phyloP scores from a whole-genome alignment of 2,888 invertebrate genomes.

The Abrostola tripartita region DNA sequence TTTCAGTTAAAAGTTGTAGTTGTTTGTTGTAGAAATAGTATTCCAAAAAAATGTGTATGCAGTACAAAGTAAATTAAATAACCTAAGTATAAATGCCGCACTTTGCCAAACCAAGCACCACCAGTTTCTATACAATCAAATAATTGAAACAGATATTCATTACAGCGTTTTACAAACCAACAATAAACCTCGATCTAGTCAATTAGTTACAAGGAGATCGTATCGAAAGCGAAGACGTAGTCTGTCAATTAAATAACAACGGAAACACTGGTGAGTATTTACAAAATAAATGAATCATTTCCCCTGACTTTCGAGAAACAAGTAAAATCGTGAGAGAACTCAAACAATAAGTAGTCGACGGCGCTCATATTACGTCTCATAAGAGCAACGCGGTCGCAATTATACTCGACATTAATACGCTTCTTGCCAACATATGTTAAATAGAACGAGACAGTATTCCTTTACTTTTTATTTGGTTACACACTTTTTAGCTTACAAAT shows the following conservation, averaged over 20 bases:
- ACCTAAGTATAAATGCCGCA: too few relatives aligned
- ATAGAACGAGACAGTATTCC: conserved; percentile 44
- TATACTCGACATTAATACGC: conserved; percentile 46
- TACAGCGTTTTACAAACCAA: conserved; percentile 19
- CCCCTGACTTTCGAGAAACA: conserved; percentile 78
- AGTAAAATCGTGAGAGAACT: conserved; percentile 83
- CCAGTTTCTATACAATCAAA: conserved; percentile 23
- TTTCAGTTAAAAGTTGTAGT: too few relatives aligned
- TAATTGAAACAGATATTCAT: conserved; percentile 18
- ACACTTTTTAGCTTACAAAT: background rate
- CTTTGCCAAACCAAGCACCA: conserved; percentile 6
- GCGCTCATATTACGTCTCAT: conserved; percentile 56
- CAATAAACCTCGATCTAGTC: conserved; percentile 34
- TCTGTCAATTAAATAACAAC: conserved; percentile 58
- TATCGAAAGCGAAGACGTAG: conserved; percentile 54
- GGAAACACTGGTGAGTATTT: conserved; percentile 59
- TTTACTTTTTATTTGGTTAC: conserved; percentile 26
- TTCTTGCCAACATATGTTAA: conserved; percentile 49
- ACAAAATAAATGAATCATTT: conserved; percentile 74
- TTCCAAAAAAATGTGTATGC: background rate
- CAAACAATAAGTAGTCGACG: conserved; percentile 71
- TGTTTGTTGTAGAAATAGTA: too few relatives aligned
- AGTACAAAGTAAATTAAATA: too few relatives aligned
- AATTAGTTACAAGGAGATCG: conserved; percentile 41
- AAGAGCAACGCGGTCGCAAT: conserved; percentile 48